Conservation (phyloP, 1,140 invertebrate species). For the Melanaphis sacchari region DNA sequence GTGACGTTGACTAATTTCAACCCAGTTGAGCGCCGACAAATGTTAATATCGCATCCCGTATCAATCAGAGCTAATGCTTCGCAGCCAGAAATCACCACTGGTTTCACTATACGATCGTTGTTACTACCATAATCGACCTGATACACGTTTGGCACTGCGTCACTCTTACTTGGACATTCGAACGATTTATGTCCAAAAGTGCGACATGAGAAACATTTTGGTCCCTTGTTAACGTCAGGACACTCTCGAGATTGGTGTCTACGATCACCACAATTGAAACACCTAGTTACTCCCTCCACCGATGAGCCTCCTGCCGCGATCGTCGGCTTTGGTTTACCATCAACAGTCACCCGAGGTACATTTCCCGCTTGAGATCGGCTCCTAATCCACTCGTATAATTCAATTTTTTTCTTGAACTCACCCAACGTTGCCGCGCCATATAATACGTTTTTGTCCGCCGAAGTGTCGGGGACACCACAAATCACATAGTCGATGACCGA, state of each 20-base stretch:
- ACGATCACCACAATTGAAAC: neutral
- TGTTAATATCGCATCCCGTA: constrained; percentile 14
- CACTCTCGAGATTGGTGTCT: neutral
- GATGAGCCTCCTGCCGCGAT: neutral
- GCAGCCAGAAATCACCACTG: constrained; percentile 6
- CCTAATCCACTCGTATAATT: neutral
- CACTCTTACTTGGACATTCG: neutral
- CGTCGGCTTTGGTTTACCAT: neutral
- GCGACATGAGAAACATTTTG: neutral
- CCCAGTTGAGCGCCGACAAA: neutral
- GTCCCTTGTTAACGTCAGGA: neutral
- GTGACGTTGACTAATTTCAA: neutral
- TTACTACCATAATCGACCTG: neutral
- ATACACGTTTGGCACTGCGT: neutral
- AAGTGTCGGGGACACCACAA: neutral
- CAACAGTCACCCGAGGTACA: neutral
- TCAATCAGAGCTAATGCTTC: neutral
- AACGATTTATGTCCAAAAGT: neutral
- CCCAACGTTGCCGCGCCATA: neutral
- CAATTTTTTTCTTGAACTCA: neutral
- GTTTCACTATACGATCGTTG: neutral
- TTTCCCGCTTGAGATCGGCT: neutral
- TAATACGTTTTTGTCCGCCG: neutral
- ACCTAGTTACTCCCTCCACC: neutral
- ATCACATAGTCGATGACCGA: neutral